Conservation (phyloP, 1,140 invertebrate genomes). For the Magallana gigas region DNA sequence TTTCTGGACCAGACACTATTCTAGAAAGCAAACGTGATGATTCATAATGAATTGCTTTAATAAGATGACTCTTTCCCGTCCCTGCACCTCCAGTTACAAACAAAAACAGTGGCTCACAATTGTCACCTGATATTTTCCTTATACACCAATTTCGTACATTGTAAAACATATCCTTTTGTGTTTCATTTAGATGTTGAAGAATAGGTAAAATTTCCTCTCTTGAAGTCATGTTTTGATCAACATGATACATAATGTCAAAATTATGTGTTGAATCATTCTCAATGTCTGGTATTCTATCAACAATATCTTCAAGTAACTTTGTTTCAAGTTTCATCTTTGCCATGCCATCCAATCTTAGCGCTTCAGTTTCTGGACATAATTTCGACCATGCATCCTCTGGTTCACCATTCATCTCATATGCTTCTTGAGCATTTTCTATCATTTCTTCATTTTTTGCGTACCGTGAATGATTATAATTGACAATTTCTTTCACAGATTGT, state of each 20-base stretch:
- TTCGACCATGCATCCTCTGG: slow-evolving; percentile 34
- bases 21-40: slow-evolving; percentile 40
- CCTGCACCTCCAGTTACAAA: slow-evolving; percentile 56
- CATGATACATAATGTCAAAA: neutral
- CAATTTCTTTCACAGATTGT: slow-evolving; percentile 13
- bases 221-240: neutral
- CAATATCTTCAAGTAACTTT: too few species aligned
- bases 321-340: too few species aligned
- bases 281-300: neutral
- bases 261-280: slow-evolving; percentile 8
- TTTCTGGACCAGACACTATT: slow-evolving; percentile 10
- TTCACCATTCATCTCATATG: neutral
- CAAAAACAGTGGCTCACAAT: slow-evolving; percentile 41
- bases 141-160: slow-evolving; percentile 51
- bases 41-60: slow-evolving; percentile 56
- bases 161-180: slow-evolving; percentile 47
- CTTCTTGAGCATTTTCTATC: neutral
- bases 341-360: neutral
- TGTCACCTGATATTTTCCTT: neutral
- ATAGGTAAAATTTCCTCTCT: slow-evolving; percentile 27
- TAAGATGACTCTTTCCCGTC: slow-evolving; percentile 54
- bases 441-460: neutral
- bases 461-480: neutral
- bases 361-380: slow-evolving; percentile 33
- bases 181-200: neutral